Conservation (phyloP, 1,140 invertebrate species). For the Phymorhynchus buccinoides region DNA sequence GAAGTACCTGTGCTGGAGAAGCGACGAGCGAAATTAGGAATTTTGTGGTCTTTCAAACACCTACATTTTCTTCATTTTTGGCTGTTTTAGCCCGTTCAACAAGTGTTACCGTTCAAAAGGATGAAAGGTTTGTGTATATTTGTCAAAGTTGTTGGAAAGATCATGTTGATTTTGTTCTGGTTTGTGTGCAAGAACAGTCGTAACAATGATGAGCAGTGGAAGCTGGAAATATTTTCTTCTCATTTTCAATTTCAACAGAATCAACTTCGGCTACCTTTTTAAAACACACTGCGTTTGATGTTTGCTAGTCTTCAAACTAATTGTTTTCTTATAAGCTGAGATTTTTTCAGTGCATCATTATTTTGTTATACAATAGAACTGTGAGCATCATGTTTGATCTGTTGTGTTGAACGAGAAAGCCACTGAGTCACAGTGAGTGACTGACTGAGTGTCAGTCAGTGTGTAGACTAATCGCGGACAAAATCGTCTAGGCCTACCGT, state of each 20-base stretch:
- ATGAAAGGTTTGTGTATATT: background rate
- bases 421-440: too few species aligned
- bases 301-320: too few species aligned
- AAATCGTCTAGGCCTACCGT: too few species aligned
- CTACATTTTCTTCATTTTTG: background rate
- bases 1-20: background rate
- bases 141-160: background rate
- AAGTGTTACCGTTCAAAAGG: background rate
- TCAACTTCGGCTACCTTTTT: too few species aligned
- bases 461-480: too few species aligned
- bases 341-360: too few species aligned
- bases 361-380: too few species aligned
- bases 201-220: background rate
- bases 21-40: slow-evolving; percentile 2
- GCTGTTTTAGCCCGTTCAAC: background rate
- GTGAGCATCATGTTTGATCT: too few species aligned
- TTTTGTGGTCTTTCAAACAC: background rate
- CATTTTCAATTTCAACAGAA: background rate
- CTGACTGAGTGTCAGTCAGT: too few species aligned
- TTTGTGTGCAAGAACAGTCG: background rate
- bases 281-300: too few species aligned
- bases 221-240: background rate
- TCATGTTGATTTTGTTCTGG: background rate
- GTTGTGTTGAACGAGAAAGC: too few species aligned
- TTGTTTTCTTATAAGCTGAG: too few species aligned